Base-by-base conservation (phyloP, 1,140 invertebrate genomes). In the Plectus sambesii region DNA sequence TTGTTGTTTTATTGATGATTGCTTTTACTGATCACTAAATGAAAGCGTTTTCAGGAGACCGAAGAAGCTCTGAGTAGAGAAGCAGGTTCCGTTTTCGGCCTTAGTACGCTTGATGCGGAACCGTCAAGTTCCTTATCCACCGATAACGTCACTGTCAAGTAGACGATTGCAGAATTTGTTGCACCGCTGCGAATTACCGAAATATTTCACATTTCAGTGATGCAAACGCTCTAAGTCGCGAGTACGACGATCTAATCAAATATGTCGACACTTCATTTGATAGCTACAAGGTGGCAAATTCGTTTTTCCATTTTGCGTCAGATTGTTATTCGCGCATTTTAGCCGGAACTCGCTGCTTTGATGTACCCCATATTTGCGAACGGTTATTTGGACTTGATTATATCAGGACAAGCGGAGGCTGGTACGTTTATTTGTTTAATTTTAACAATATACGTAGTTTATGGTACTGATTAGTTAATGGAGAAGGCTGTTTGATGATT, bases 301-400 rank as follows among this genome's bases (percentile, higher is more conserved):
- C n/a, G n/a, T n/a, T n/a, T n/a, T n/a, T n/a, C n/a, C n/a, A n/a
- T n/a, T n/a, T n/a, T n/a, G n/a, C n/a, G n/a, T n/a, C n/a, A n/a
- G n/a, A n/a, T n/a, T n/a, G n/a, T n/a, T n/a, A n/a, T n/a, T n/a
- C n/a, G n/a, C n/a, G n/a, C n/a, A n/a, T n/a, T n/a, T n/a, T n/a
- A n/a, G n/a, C n/a, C 53, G 2, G 53, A 55, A 27, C 47, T 55
- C 40, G 36, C 30, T 45, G 39, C 42, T 3, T 33, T 55, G 3
- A 12, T 55, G 9, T 56, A 42, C 30, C 54, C 54, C 15, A 20
- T 56, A 2, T 56, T 56, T 24, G 49, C 54, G 4, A 50, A 56
- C 22, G 42, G 36, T 23, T 56, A 24, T 23, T 33, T 54, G 0
- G 41, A 42, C 2, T n/a, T 53, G 2, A 39, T 56, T 3, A 5